These are phyloP conservation scores for Cacoxenus indagator DNA, from an alignment of 2,888 invertebrate species.

Conservation along the genomic window DNA sequence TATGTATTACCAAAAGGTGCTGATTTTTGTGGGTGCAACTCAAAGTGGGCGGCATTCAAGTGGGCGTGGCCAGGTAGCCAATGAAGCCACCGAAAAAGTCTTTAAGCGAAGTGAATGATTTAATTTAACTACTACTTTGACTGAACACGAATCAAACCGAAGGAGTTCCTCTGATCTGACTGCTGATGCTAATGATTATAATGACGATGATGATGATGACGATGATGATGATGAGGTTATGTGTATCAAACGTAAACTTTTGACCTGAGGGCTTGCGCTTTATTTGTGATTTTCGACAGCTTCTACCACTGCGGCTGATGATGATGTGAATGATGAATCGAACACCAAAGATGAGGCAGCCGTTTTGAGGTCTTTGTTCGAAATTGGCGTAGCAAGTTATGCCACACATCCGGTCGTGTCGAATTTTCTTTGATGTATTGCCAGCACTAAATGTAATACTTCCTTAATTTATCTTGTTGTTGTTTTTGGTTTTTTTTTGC, in stretches of 20 bases:
- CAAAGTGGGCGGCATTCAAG: neutral
- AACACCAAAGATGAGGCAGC: neutral
- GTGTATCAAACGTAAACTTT: neutral
- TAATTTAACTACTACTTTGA: slow-evolving; percentile 26
- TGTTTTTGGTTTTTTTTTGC: neutral
- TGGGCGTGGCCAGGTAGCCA: neutral
- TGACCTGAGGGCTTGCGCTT: neutral
- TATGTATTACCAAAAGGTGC: slow-evolving; percentile 2
- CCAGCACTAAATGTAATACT: too few relatives aligned
- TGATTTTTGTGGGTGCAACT: slow-evolving; percentile 4
- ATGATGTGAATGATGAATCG: neutral
- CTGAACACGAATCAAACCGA: neutral
- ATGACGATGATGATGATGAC: neutral
- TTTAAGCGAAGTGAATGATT: slow-evolving; percentile 37
- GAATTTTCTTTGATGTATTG: too few relatives aligned
- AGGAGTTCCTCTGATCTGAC: neutral
- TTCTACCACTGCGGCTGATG: neutral
- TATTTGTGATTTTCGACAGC: slow-evolving; percentile 2
- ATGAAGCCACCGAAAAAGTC: slow-evolving; percentile 1
- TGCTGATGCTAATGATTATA: neutral
- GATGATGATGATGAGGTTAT: neutral
- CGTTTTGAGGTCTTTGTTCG: neutral
- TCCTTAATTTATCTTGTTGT: neutral
- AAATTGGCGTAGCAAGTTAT: neutral
- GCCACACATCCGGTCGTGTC: neutral